Evolutionary conservation across 23 tunicate genomes (phyloP), one percentile per base, ranked within the genome.

Genomic region (Aplidium turbinatum): DNA sequence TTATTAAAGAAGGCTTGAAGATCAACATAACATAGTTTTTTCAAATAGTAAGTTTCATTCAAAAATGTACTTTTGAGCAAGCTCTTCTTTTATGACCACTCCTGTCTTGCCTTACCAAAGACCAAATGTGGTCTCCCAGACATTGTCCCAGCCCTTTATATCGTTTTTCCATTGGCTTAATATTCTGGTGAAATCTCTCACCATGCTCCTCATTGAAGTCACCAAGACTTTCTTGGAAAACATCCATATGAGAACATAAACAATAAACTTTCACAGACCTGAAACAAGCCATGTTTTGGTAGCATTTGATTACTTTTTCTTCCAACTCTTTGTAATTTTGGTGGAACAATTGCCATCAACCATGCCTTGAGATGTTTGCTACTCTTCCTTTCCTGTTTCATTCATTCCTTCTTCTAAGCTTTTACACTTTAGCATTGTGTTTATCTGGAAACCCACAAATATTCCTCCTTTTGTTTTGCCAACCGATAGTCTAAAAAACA

Each of bases 131-230:
- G 68, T 62, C 68, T 66, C 22, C 73, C 73, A 66, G 18, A 23
- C 73, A 36, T 52, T 66, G 73, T 36, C 73, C 73, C 73, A 66
- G 73, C 73, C 53, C 73, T 66, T 66, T 36, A 66, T 66, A 66
- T 66, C 38, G 38, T 18, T 31, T 29, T 72, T 52, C 77, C 39
- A 72, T 68, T n/a, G n/a, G n/a, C n/a, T n/a, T 60, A 68, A 40
- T 68, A 39, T 54, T 28, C 75, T 68, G 77, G 62, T 51, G 25
- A 50, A 66, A 40, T 66, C 52, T 66, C 73, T 66, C 52, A 66
- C 73, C 51, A 66, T 66, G 73, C 23, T 66, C 62, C 24, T 55
- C 20, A 13, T 22, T 55, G 24, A 55, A 55, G 62, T 55, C 20
- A 55, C 62, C 62, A 55, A 55, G 62, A 72, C n/a, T n/a, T n/a